These are phyloP conservation scores for Deroplatys truncata DNA, from an alignment of 2,888 invertebrate species.

Conservation along the genomic window DNA sequence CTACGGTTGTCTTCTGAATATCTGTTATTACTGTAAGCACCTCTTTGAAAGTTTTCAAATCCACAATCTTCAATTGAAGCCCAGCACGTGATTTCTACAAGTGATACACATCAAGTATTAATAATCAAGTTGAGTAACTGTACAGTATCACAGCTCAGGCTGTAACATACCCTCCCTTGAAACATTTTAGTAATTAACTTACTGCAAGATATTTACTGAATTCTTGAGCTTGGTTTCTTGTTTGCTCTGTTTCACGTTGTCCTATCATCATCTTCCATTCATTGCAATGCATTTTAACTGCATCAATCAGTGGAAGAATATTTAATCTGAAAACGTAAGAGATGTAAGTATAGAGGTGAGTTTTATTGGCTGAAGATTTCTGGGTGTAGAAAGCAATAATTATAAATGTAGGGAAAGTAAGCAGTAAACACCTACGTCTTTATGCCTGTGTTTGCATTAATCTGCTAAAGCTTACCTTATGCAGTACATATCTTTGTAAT, in stretches of 20 bases:
- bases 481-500: constrained; percentile 61
- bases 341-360: background rate
- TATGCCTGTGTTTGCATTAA: no score
- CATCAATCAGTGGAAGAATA: constrained; percentile 63
- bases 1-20: constrained; percentile 70
- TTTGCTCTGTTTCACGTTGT: constrained; percentile 60
- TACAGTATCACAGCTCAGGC: no score
- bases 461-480: constrained; percentile 47
- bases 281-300: constrained; percentile 66
- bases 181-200: background rate
- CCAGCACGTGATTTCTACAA: background rate
- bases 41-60: constrained; percentile 74
- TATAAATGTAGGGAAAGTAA: no score
- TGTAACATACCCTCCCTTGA: no score
- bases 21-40: constrained; percentile 78
- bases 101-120: no score
- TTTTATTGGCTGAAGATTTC: no score
- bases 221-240: constrained; percentile 48
- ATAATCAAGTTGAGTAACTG: no score
- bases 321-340: constrained; percentile 51
- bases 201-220: constrained; percentile 46
- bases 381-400: no score
- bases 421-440: no score
- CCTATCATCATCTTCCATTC: constrained; percentile 79
- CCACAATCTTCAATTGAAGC: constrained; percentile 71